Conservation (phyloP, 2,888 invertebrate species). For the Lepetodrilus schrolli region DNA sequence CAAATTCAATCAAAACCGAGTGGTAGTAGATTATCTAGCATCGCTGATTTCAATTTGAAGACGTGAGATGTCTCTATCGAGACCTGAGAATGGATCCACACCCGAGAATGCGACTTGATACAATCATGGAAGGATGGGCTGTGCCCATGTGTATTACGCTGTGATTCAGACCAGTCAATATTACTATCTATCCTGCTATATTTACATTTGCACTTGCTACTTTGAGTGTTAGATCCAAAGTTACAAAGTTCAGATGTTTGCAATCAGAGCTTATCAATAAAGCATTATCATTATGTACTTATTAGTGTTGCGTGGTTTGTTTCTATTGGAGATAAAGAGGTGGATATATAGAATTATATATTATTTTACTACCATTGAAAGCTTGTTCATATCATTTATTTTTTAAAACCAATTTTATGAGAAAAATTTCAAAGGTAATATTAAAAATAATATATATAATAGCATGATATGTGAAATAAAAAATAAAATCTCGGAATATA, state of each 20-base stretch:
- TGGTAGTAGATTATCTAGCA: neutral
- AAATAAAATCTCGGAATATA: too few species aligned
- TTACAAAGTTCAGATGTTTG: constrained; percentile 25
- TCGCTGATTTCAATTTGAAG: constrained; percentile 16
- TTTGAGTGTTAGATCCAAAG: constrained; percentile 25
- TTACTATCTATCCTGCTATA: constrained; percentile 22
- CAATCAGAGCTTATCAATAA: constrained; percentile 27
- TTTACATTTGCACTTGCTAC: neutral
- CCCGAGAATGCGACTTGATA: neutral
- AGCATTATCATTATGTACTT: neutral
- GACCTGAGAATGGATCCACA: constrained; percentile 4
- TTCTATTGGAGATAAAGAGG: neutral
- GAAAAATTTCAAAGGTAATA: too few species aligned
- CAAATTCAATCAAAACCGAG: too few species aligned
- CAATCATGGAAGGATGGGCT: neutral
- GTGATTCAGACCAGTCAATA: constrained; percentile 21
- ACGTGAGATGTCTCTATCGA: constrained; percentile 19
- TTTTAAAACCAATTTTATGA: too few species aligned
- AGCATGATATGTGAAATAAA: too few species aligned
- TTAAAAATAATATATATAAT: too few species aligned
- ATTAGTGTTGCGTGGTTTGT: neutral
- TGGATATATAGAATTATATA: neutral
- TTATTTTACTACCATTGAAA: too few species aligned
- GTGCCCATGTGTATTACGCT: neutral
- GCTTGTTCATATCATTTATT: too few species aligned